Conservation (phyloP, 2,888 invertebrate genomes). For the Hermaeophaga mercurialis region DNA sequence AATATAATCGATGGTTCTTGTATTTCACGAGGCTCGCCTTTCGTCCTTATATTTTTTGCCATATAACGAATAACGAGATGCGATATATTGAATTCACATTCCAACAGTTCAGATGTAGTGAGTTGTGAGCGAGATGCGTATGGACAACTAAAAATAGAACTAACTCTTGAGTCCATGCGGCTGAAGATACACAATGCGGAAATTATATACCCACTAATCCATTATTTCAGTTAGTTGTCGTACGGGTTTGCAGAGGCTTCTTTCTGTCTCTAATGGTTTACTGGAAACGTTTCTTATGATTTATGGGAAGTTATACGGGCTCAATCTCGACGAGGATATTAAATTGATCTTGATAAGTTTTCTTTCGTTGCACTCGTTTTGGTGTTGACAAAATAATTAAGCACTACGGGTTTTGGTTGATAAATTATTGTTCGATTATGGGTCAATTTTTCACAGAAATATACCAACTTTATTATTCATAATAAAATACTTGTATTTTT, state of each 20-base stretch:
- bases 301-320: slow-evolving; percentile 16
- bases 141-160: slow-evolving; percentile 17
- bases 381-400: background rate
- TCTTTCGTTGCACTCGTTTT: background rate
- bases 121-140: slow-evolving; percentile 17
- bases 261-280: slow-evolving; percentile 27
- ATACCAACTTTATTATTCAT: too few relatives aligned
- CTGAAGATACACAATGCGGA: slow-evolving; percentile 32
- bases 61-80: slow-evolving; percentile 28
- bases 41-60: slow-evolving; percentile 30
- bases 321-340: slow-evolving; percentile 8
- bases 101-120: slow-evolving; percentile 15
- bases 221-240: slow-evolving; percentile 36
- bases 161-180: slow-evolving; percentile 6
- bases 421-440: too few relatives aligned
- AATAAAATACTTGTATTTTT: too few relatives aligned
- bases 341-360: background rate
- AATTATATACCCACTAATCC: slow-evolving; percentile 37
- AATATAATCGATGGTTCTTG: slow-evolving; percentile 18
- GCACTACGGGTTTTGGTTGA: too few relatives aligned
- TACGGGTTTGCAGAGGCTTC: slow-evolving; percentile 28
- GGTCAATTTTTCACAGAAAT: too few relatives aligned
- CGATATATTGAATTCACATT: slow-evolving; percentile 43
- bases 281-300: slow-evolving; percentile 31
- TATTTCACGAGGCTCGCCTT: slow-evolving; percentile 17